phyloP scores from a whole-genome alignment of 2,113 vertebrate genomes.

The rat (Rattus norvegicus) region GRCr8 NC_086034.1:84846001-84846500 shows the following conservation, averaged over 20 bases:
- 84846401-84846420: accelerated
- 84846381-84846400: background rate
- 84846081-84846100: background rate
- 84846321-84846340: background rate
- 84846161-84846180: background rate
- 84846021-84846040: background rate
- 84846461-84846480: background rate
- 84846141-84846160: accelerated
- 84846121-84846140: background rate
- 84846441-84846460: background rate
- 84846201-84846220: background rate
- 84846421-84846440: too few species aligned
- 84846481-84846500: background rate
- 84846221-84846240: background rate
- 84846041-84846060: background rate
- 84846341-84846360: background rate
- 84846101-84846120: background rate
- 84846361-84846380: background rate
- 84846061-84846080: background rate
- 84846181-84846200: accelerated
- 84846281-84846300: too few species aligned
- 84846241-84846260: accelerated
- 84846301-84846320: background rate
- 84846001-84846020: background rate
- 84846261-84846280: accelerated